Evolutionary conservation across 1,140 invertebrate genomes (phyloP), one percentile per base, ranked within the genome.

Genomic region (Diplogasteroides magnus): DNA sequence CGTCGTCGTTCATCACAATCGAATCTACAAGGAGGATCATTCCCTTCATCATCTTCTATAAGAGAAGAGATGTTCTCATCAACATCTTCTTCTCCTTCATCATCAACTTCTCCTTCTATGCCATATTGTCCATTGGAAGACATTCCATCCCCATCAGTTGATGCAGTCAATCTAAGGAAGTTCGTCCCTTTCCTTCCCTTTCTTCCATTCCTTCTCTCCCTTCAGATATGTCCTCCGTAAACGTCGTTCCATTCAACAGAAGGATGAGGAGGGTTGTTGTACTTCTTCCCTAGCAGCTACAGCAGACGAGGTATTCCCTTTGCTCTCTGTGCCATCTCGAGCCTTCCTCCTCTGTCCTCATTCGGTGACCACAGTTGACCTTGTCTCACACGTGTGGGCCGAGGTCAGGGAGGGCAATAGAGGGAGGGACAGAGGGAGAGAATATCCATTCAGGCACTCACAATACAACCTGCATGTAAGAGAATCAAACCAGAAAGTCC

Each of bases 211-310:
- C 62, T 67, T 29, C 14, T 27, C 19, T 26, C 67, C 28, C 6
- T 65, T 31, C 25, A 0, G 70, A 19, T 72, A 72, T 48, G 29
- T 57, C 19, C 71, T 72, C 15, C 74, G 75, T 28, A 56, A 66
- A 1, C 61, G 74, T 29, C 37, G 65, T 15, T 64, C 67, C n/a
- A 28, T 63, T 2, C 75, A 81, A 57, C 65, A 64, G 29, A 74
- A 82, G 58, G 73, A 76, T n/a, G 79, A 79, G 19, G 79, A 81
- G n/a, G 73, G 48, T 3, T 67, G 66, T 55, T 80, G 81, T 63
- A 65, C 72, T 56, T 77, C 72, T 55, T 76, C 69, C 15, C 31
- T 80, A 25, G 78, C 78, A 13, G 81, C 78, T 23, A 80, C 78
- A 11, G 78, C 81, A 6, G 78, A 80, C 61, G 78, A 80, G 61